Evolutionary conservation across 1,140 invertebrate genomes (phyloP).

Genomic region (Solen grandis): DNA sequence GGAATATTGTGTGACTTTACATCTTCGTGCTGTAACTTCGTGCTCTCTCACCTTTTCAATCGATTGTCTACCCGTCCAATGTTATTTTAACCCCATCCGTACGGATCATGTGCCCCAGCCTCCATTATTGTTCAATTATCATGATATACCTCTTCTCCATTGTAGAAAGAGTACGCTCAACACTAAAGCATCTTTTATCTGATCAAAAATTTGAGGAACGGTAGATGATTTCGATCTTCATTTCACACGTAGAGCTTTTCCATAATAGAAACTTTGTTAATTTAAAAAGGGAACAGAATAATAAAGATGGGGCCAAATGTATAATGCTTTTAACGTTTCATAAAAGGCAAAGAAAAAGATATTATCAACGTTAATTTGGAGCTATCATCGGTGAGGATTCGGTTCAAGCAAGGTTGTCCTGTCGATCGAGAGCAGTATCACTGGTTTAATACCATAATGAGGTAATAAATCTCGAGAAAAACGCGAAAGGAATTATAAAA

Average conservation of each 20-base stretch:
- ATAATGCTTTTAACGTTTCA: slow-evolving; percentile 58
- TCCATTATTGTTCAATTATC: slow-evolving; percentile 49
- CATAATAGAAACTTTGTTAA: slow-evolving; percentile 51
- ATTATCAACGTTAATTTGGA: slow-evolving; percentile 40
- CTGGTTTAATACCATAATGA: slow-evolving; percentile 50
- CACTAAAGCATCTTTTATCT: slow-evolving; percentile 40
- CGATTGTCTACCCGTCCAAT: too few relatives aligned
- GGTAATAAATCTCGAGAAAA: slow-evolving; percentile 41
- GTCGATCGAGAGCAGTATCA: slow-evolving; percentile 23
- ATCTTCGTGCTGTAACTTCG: too few relatives aligned
- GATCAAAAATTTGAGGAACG: slow-evolving; percentile 35
- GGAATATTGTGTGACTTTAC: too few relatives aligned
- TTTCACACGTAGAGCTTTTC: slow-evolving; percentile 43
- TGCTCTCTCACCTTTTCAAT: too few relatives aligned
- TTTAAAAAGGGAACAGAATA: slow-evolving; percentile 37
- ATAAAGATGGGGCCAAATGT: slow-evolving; percentile 32
- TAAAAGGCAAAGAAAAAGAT: slow-evolving; percentile 52
- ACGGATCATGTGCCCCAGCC: too few relatives aligned
- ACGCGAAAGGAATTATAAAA: too few relatives aligned
- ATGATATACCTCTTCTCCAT: slow-evolving; percentile 49
- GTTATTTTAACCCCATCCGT: too few relatives aligned
- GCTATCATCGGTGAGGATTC: slow-evolving; percentile 16
- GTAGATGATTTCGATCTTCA: slow-evolving; percentile 41
- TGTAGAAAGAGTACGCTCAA: slow-evolving; percentile 20
- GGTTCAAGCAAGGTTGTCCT: neutral